Base-by-base conservation (phyloP, 2,888 invertebrate species). In the Biston betularia region DNA sequence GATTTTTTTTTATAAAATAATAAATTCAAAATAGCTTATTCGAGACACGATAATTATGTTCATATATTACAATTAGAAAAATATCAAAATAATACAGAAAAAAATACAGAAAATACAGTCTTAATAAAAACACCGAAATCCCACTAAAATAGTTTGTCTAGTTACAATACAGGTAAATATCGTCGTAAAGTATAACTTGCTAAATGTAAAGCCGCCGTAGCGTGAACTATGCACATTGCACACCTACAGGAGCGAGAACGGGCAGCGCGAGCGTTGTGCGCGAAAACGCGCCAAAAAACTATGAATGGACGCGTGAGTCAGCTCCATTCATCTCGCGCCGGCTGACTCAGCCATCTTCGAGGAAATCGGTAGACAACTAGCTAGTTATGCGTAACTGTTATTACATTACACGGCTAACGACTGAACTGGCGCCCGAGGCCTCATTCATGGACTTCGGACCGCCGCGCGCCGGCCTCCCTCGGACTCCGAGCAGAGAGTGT, bases 231-330 rank as follows among this genome's bases (percentile, higher is more conserved):
- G 35, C 7, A 35, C 35, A 35, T 35, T 35, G 35, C 7, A 35
- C 35, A 35, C 35, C 35, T 7, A 7, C 35, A 11, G 24, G 40
- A 49, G 46, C 34, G 49, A 33, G 44, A 24, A 72, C 1, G 5
- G 35, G 44, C 12, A 3, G 10, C 52, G 14, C 14, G 14, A 9
- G 38, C 0, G 59, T 2, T 34, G 38, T 66, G 62, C 24, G 24
- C 24, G 81, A 84, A 84, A 84, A 82, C 85, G 87, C 89, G 90
- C 88, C 85, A 88, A 89, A 84, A 84, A 70, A 5, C 70, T 79
- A 64, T 92, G 90, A 92, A 92, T 92, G 92, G 76, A 81, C 72
- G 69, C 64, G 73, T 89, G 92, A 90, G 74, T 92, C 90, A 90
- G 69, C 80, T 77, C 81, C 88, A 87, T 89, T 89, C 89, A 89